Evolutionary conservation across 2,797 vertebrate genomes (phyloP).

Genomic region (Microctenopoma steveboyesi): DNA sequence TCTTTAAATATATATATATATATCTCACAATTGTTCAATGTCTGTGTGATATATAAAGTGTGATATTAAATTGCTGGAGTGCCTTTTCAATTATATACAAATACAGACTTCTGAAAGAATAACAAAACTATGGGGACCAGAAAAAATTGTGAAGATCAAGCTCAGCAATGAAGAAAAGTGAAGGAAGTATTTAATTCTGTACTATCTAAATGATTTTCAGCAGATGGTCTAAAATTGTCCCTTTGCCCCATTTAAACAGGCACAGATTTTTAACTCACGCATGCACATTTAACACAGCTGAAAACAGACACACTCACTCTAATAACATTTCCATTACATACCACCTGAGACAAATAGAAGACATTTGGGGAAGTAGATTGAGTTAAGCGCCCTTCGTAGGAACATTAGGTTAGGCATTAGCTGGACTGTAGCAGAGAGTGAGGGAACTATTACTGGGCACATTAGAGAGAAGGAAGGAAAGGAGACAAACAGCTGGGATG

Average conservation of each 20-base stretch:
- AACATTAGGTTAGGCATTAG: conserved; percentile 72
- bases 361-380: conserved; percentile 64
- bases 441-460: conserved; percentile 61
- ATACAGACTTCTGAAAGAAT: too few species aligned
- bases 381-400: conserved; percentile 68
- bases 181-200: background rate
- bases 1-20: background rate
- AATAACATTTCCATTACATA: conserved; percentile 59
- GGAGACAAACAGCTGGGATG: conserved; percentile 52
- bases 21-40: background rate
- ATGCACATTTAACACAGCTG: conserved; percentile 8
- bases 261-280: conserved; percentile 11
- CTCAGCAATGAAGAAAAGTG: conserved; percentile 37
- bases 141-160: background rate
- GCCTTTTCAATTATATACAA: conserved; percentile 24
- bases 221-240: conserved; percentile 8
- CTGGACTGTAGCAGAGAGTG: conserved; percentile 53
- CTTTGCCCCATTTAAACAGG: conserved; percentile 15
- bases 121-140: too few species aligned
- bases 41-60: background rate
- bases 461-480: conserved; percentile 60
- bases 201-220: conserved; percentile 36
- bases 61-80: conserved; percentile 10
- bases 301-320: conserved; percentile 33
- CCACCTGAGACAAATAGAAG: conserved; percentile 68